Percentiles rank a stretch among this genome's conserved stretches.
These are phyloP conservation scores for Cosmorhoe ocellata DNA, from an alignment of 2,888 invertebrate genomes.

Conservation along the genomic window DNA sequence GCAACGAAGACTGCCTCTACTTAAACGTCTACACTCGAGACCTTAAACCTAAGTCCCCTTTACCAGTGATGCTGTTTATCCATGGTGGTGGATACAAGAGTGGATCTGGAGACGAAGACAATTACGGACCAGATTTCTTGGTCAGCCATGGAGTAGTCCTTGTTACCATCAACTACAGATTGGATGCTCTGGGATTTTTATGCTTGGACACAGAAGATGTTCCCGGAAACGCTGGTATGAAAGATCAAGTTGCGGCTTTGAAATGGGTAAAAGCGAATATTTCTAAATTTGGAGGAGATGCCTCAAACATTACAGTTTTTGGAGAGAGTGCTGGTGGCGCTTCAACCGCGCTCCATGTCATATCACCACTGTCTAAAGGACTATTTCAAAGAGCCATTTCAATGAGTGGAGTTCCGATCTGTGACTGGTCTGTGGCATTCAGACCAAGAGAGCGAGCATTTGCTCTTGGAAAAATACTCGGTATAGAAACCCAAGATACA, in stretches of 20 bases:
- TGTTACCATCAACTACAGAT: conserved; percentile 81
- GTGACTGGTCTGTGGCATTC: conserved; percentile 46
- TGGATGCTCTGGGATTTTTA: conserved; percentile 79
- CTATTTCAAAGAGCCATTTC: conserved; percentile 54
- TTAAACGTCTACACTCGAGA: conserved; percentile 55
- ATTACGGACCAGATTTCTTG: conserved; percentile 80
- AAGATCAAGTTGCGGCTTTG: conserved; percentile 57
- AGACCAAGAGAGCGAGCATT: conserved; percentile 45
- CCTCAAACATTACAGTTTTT: conserved; percentile 50
- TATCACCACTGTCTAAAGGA: conserved; percentile 58
- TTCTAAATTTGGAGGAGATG: conserved; percentile 49
- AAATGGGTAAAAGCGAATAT: conserved; percentile 54
- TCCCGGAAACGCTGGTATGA: conserved; percentile 83
- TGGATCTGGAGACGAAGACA: conserved; percentile 62
- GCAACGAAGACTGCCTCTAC: conserved; percentile 54
- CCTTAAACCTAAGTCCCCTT: conserved; percentile 32
- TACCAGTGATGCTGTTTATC: conserved; percentile 60
- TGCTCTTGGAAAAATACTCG: conserved; percentile 46
- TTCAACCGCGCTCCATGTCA: conserved; percentile 42
- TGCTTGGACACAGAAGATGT: conserved; percentile 76
- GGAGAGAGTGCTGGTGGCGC: conserved; percentile 57
- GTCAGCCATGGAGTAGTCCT: conserved; percentile 76
- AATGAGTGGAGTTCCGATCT: conserved; percentile 53
- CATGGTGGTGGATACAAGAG: conserved; percentile 54
- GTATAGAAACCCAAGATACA: conserved; percentile 45